Conservation (phyloP, 2,797 vertebrate genomes). For the Macropus fuliginosus region DNA sequence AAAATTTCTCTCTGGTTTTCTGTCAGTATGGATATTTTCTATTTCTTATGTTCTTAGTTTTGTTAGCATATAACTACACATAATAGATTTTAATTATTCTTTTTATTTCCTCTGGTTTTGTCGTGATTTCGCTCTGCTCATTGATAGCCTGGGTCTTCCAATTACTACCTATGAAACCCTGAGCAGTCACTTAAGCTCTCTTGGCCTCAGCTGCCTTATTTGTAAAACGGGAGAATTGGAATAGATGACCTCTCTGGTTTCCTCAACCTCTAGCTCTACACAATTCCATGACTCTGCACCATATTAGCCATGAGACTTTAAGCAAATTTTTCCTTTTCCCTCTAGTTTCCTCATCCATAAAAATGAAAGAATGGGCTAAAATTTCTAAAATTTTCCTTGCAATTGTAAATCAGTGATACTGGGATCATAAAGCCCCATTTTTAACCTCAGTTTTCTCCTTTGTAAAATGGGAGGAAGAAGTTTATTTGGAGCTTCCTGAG, state of each 20-base stretch:
- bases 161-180: not conserved
- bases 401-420: not conserved
- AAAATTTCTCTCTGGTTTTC: too few relatives aligned
- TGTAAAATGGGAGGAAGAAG: not conserved
- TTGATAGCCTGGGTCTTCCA: not conserved
- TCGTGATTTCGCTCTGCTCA: not conserved
- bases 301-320: not conserved
- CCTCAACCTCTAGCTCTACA: not conserved
- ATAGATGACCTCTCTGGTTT: not conserved
- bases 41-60: not conserved
- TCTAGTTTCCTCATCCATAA: not conserved
- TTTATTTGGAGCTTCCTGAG: not conserved
- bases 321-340: not conserved
- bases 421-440: not conserved
- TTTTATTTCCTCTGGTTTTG: not conserved
- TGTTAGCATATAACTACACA: not conserved
- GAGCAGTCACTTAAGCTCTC: not conserved
- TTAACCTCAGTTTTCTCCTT: not conserved
- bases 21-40: not conserved
- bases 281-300: not conserved
- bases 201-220: not conserved
- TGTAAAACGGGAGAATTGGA: not conserved
- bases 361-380: not conserved
- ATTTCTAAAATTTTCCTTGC: not conserved
- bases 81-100: not conserved